Evolutionary conservation across 2,113 vertebrate genomes (phyloP).

Genomic region (Sphyrna mokarran): DNA sequence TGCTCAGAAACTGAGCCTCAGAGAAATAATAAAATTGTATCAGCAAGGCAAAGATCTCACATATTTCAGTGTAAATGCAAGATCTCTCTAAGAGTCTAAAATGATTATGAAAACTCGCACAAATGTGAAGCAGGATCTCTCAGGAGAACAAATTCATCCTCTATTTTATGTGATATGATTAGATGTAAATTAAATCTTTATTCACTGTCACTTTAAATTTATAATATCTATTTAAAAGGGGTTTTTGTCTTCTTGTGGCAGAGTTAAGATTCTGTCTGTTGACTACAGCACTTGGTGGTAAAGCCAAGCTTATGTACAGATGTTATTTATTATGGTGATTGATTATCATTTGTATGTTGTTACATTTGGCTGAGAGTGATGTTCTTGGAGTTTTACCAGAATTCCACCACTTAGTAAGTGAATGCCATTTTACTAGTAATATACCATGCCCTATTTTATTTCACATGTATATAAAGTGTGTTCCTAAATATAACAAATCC

Average conservation of each 20-base stretch:
- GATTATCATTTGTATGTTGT: constrained; percentile 32
- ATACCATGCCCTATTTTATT: background rate
- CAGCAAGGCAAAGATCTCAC: background rate
- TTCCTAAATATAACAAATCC: background rate
- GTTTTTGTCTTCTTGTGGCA: constrained; percentile 29
- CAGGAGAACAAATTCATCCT: constrained; percentile 45
- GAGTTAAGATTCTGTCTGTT: constrained; percentile 34
- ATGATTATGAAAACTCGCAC: constrained; percentile 52
- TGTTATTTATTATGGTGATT: constrained; percentile 36
- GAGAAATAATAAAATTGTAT: constrained; percentile 6
- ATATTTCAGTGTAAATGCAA: background rate
- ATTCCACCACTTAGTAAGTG: background rate
- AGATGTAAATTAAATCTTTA: constrained; percentile 70
- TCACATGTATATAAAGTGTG: background rate
- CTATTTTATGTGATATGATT: constrained; percentile 58
- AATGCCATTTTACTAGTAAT: background rate
- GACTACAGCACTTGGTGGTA: constrained; percentile 30
- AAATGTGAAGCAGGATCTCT: constrained; percentile 55
- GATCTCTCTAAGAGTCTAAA: constrained; percentile 40
- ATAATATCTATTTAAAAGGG: constrained; percentile 31
- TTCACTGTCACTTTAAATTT: constrained; percentile 57
- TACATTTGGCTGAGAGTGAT: constrained; percentile 23
- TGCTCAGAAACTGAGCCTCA: background rate
- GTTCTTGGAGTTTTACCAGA: constrained; percentile 28
- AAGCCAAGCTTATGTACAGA: constrained; percentile 31